Base-by-base conservation (phyloP, 2,113 vertebrate species). In the Oryzias woworae region DNA sequence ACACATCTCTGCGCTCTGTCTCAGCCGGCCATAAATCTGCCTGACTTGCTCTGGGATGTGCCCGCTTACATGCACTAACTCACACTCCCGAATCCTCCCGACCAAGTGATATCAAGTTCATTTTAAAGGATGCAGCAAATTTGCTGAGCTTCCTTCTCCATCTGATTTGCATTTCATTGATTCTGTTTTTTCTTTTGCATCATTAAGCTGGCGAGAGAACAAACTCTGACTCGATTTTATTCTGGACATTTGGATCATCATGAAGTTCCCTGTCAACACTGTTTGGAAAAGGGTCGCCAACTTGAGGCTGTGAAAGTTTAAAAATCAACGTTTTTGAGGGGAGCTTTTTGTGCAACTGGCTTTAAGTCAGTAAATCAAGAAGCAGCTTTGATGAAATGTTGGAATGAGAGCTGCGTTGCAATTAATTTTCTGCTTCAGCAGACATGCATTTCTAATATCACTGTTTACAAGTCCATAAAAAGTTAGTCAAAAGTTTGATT, bases 121-220 rank as follows among this genome's bases (percentile, higher is more conserved):
- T 78, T 89, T 85, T 66, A 67, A 64, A 87, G 77, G 75, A 80
- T 77, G 70, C 78, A 75, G 80, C 75, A 78, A 36, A 82, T 85
- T 82, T 68, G 4, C 2, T 15, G 23, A 15, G 41, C 62, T 55
- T 61, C 72, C 28, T 66, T 57, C 68, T 67, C 66, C 47, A 23
- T 55, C 71, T 66, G 68, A 81, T 86, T 75, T 76, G 51, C 61
- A 73, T 67, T 86, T 85, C 53, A 81, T 66, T 69, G 54, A 82
- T 80, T 76, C 61, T 69, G 80, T 77, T 86, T 54, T 36, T 36
- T 12, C 8, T 36, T 36, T 67, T 70, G 72, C 57, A 54, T 57
- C 1, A 10, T 22, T 59, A 56, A 52, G 41, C 45, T 44, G 45
- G 31, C 43, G 51, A 53, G 18, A 66, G 44, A 43, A 71, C 59